Conservation (phyloP, 2,888 invertebrate genomes). For the Cephonodes hylas region DNA sequence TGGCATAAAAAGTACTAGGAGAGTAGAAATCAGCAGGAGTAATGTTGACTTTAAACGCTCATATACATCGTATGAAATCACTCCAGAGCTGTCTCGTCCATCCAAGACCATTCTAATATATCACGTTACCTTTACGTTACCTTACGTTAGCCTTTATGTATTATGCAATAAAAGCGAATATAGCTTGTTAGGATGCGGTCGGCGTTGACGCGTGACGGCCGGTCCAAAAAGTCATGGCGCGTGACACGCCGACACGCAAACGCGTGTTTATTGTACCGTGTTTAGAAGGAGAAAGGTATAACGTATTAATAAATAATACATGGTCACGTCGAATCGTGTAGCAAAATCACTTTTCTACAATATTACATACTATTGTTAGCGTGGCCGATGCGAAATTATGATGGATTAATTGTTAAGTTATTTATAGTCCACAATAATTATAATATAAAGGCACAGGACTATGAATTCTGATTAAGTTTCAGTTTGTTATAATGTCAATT, state of each 20-base stretch:
- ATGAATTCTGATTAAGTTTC: no score
- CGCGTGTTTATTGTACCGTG: conserved; percentile 24
- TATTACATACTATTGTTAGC: neutral
- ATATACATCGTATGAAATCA: neutral
- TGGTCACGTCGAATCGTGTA: neutral
- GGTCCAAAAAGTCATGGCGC: conserved; percentile 43
- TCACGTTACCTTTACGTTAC: neutral
- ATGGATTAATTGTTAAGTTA: no score
- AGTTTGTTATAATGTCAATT: no score
- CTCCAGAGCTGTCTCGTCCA: neutral
- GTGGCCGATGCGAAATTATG: no score
- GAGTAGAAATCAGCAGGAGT: neutral
- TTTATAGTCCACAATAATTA: no score
- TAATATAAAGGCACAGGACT: no score
- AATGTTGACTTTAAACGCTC: neutral
- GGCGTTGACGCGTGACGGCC: conserved; percentile 27
- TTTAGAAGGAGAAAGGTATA: conserved; percentile 23
- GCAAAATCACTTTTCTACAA: neutral
- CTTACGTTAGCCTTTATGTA: neutral
- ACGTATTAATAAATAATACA: conserved; percentile 1
- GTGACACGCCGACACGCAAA: conserved; percentile 30
- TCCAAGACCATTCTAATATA: neutral
- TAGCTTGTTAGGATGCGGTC: neutral
- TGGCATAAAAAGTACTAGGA: neutral
- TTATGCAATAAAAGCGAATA: neutral